Percentiles rank a stretch among this genome's conserved stretches.
Conservation (phyloP, 2,113 vertebrate species). For the Nothobranchius furzeri region DNA sequence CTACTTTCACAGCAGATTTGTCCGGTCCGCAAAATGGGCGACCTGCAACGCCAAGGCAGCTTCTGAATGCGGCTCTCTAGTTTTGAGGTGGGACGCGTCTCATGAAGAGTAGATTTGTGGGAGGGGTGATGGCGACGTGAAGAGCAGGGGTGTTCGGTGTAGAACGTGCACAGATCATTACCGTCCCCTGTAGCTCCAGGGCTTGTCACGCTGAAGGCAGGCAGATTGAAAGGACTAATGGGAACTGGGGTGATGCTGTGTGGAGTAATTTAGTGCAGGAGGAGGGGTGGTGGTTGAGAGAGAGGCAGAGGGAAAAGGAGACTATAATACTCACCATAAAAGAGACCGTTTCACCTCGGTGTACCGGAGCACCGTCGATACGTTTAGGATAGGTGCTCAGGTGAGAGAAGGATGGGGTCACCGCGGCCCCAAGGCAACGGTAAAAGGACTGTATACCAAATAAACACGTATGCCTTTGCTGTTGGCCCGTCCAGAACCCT, state of each 20-base stretch:
- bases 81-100: conserved; percentile 44
- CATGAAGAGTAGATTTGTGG: conserved; percentile 32
- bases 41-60: conserved; percentile 44
- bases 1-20: conserved; percentile 29
- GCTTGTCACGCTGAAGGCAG: conserved; percentile 78
- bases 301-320: conserved; percentile 22
- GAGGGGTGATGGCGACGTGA: conserved; percentile 22
- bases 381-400: conserved; percentile 66
- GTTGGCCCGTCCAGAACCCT: conserved; percentile 50
- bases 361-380: conserved; percentile 56
- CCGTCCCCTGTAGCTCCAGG: conserved; percentile 69
- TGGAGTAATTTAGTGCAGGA: conserved; percentile 73
- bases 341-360: conserved; percentile 58
- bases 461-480: conserved; percentile 51
- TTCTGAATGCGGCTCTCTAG: conserved; percentile 27
- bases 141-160: conserved; percentile 23
- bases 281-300: conserved; percentile 62
- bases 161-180: conserved; percentile 72
- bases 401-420: conserved; percentile 60
- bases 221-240: conserved; percentile 77
- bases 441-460: conserved; percentile 52
- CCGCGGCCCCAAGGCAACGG: conserved; percentile 40
- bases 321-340: conserved; percentile 66
- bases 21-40: conserved; percentile 30
- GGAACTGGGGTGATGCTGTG: conserved; percentile 76